Evolutionary conservation across 2,888 invertebrate species (phyloP).

Genomic region (Platycheirus albimanus): DNA sequence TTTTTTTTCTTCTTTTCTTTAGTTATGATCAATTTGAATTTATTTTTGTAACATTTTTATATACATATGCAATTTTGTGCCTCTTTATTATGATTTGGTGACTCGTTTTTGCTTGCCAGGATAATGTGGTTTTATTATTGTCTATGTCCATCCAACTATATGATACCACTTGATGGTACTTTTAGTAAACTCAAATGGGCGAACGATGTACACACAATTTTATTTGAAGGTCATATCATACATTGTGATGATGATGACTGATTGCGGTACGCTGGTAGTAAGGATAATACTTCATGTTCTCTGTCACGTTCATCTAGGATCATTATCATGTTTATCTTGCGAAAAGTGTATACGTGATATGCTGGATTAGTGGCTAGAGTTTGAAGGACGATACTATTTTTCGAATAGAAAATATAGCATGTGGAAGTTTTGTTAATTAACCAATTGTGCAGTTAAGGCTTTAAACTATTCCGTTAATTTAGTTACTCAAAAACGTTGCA

Average conservation of each 20-base stretch:
- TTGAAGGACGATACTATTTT: too few species aligned
- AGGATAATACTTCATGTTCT: slow-evolving; percentile 13
- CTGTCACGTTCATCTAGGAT: slow-evolving; percentile 57
- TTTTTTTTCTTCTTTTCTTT: slow-evolving; percentile 16
- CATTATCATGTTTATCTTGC: slow-evolving; percentile 61
- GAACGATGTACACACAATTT: slow-evolving; percentile 8
- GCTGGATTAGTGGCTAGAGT: background rate
- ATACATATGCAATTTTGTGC: slow-evolving; percentile 3
- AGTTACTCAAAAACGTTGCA: too few species aligned
- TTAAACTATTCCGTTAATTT: too few species aligned
- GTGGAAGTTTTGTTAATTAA: too few species aligned
- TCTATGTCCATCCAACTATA: too few species aligned
- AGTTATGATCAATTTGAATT: slow-evolving; percentile 61
- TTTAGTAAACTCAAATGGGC: slow-evolving; percentile 27
- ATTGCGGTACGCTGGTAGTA: slow-evolving; percentile 10
- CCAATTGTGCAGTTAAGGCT: too few species aligned
- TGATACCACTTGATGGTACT: slow-evolving; percentile 1
- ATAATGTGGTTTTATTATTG: background rate
- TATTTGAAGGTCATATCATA: slow-evolving; percentile 22
- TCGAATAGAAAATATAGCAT: too few species aligned
- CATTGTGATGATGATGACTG: slow-evolving; percentile 12
- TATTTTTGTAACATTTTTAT: slow-evolving; percentile 53
- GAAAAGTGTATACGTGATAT: slow-evolving; percentile 58
- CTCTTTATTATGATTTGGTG: slow-evolving; percentile 15
- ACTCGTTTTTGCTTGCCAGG: background rate